Conservation (phyloP, 2,113 vertebrate species). For the Petroica traversi region DNA sequence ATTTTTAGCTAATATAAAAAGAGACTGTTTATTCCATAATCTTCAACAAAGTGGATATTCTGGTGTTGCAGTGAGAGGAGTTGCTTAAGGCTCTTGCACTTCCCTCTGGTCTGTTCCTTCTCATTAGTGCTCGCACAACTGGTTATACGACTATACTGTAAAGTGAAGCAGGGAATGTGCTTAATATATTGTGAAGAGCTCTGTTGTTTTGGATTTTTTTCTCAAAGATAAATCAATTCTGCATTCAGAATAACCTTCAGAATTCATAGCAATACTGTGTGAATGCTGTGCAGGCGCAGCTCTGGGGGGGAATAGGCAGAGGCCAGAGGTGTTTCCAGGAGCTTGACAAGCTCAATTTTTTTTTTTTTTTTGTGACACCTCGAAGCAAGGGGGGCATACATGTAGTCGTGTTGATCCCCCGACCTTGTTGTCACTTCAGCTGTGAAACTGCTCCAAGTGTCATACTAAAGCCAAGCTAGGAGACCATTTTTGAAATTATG, state of each 20-base stretch:
- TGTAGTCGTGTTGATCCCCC: background rate
- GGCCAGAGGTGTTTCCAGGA: background rate
- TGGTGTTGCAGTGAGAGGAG: background rate
- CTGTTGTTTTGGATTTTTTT: background rate
- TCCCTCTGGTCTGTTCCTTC: background rate
- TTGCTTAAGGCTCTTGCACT: background rate
- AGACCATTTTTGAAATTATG: background rate
- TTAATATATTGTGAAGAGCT: background rate
- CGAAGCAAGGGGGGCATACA: accelerated
- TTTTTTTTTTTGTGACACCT: background rate
- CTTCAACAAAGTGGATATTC: background rate
- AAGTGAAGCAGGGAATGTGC: background rate
- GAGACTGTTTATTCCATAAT: background rate
- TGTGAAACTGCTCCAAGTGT: background rate
- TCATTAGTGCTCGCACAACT: background rate
- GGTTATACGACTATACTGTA: background rate
- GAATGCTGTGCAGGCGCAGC: background rate
- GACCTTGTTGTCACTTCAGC: background rate
- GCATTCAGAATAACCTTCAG: background rate
- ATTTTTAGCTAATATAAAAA: background rate
- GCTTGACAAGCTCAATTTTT: background rate
- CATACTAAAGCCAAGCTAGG: background rate
- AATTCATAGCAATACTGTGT: background rate
- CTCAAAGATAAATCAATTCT: background rate
- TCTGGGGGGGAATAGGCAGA: background rate